A percentile compares a stretch with the other conserved stretches of the same genome.
phyloP scores from a whole-genome alignment of 2,797 vertebrate genomes.

The Karalla daura region DNA sequence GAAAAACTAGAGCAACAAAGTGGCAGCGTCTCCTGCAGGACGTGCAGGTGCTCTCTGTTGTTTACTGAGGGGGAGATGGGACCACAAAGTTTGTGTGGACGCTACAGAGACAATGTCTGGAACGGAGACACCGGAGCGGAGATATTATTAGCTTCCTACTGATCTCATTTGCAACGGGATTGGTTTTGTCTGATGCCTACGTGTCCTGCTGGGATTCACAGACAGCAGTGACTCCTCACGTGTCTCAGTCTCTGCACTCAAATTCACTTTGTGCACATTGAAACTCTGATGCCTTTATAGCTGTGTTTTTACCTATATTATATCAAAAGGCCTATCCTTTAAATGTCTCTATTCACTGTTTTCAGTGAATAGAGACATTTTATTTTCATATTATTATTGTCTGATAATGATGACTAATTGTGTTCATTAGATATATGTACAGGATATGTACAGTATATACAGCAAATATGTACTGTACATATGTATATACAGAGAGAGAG shows the following conservation, averaged over 20 bases:
- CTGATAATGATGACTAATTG: no score
- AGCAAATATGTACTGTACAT: no score
- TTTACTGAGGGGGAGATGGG: constrained; percentile 46
- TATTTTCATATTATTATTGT: no score
- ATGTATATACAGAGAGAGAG: no score
- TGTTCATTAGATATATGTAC: no score
- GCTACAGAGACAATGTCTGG: constrained; percentile 35
- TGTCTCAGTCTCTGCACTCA: constrained; percentile 27
- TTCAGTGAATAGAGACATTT: no score
- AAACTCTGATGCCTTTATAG: no score
- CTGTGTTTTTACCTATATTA: no score
- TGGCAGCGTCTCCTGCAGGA: constrained; percentile 1
- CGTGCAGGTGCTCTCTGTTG: constrained; percentile 17
- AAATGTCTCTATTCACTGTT: no score
- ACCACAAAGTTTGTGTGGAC: constrained; percentile 52
- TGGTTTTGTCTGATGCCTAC: constrained; percentile 67
- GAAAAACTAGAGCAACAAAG: constrained; percentile 27
- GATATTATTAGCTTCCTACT: constrained; percentile 74
- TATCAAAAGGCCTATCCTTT: no score
- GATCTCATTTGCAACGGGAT: constrained; percentile 77
- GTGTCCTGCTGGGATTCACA: constrained; percentile 59
- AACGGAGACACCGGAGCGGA: constrained; percentile 47
- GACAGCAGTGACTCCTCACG: constrained; percentile 34
- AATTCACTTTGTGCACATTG: constrained; percentile 15
- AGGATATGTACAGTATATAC: no score